Percentiles rank a stretch among this genome's conserved stretches.
phyloP scores from a whole-genome alignment of 2,113 vertebrate genomes.

The Eulemur rufifrons region DNA sequence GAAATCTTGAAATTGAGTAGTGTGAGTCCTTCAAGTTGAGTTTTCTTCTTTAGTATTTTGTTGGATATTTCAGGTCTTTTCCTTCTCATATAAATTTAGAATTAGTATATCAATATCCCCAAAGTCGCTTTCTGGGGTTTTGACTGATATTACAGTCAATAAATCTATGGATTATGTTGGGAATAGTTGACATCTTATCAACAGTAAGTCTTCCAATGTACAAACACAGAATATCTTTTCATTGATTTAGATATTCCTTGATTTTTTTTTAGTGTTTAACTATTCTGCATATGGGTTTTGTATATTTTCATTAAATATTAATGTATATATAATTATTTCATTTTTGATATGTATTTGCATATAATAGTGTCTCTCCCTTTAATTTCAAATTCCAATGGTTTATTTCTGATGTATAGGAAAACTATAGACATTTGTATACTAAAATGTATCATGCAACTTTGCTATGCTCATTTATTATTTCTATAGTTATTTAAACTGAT shows the following conservation, averaged over 20 bases:
- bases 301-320: not conserved
- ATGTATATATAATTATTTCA: not conserved
- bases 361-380: not conserved
- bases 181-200: not conserved
- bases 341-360: not conserved
- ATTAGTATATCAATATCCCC: not conserved
- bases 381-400: not conserved
- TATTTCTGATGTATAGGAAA: not conserved
- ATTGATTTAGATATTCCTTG: not conserved
- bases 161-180: not conserved
- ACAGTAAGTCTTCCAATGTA: not conserved
- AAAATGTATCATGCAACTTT: not conserved
- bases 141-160: not conserved
- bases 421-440: not conserved
- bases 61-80: not conserved
- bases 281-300: not conserved
- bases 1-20: not conserved
- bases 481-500: not conserved
- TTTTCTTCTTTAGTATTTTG: not conserved
- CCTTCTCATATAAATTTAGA: not conserved
- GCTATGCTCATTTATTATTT: not conserved
- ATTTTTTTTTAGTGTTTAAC: not conserved
- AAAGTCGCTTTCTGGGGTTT: not conserved
- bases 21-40: not conserved
- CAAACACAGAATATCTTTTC: not conserved